Base-by-base conservation (phyloP, 1,140 invertebrate species). In the Epicauta chinensis region DNA sequence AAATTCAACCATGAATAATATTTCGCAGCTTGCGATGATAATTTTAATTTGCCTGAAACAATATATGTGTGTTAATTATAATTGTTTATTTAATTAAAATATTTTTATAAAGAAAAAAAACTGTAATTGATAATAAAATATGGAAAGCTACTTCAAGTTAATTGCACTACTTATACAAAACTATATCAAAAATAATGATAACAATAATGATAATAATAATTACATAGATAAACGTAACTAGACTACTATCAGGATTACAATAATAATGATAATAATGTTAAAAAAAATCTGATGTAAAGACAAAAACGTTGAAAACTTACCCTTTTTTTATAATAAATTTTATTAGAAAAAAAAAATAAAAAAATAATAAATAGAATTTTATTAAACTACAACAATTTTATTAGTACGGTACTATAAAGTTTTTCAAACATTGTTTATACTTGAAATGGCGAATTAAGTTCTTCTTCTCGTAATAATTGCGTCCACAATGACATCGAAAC, bases 391-490 rank as follows among this genome's bases (percentile, higher is more conserved):
- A 15, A 40, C 38, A 17, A 40, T 40, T 37, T 40, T 15, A 40
- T 38, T 29, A 23, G 7, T 23, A 12, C 17, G n/a, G 31, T 47
- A 47, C 7, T 29, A 47, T 29, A 38, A 47, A 38, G 17, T 37
- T 47, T 37, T 9, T 12, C 7, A 34, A 31, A 23, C 45, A 47
- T 31, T 23, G 23, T 23, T 63, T 63, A 2, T 61, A 49, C 38
- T 55, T 61, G 32, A 59, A 60, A 36, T 63, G 61, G 11, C 61
- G 42, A n/a, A 63, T 17, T 32, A 63, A 48, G 37, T 63, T 63
- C 52, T 63, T 63, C 32, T 54, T 63, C 36, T 63, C 59, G 46
- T 63, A 63, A 35, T 63, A 63, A n/a, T 44, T 61, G 13, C 54
- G 59, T 38, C 61, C 61, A 41, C 61, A 63, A 3, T 38, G 23